Base-by-base conservation (phyloP, 2,888 invertebrate species). In the Scaptomyza tumidula region DNA sequence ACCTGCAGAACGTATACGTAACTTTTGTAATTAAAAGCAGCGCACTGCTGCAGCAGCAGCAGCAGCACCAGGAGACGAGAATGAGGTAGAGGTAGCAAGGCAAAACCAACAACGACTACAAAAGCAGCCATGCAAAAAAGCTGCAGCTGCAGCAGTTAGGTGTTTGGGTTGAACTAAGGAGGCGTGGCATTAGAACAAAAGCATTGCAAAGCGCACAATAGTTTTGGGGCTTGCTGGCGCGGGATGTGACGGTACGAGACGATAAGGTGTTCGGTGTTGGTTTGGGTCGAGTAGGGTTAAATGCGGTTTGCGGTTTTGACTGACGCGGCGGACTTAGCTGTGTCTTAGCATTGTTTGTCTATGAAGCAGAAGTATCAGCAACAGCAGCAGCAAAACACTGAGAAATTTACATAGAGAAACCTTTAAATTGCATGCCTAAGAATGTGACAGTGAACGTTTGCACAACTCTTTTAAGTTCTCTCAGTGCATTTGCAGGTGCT, bases 1-100 rank as follows among this genome's bases (percentile, higher is more conserved):
- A 88, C 88, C 83, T 83, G 88, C 88, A 83, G 86, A 74, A 77
- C 83, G 86, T 86, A 83, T 79, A 83, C 83, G 83, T 83, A 84
- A 86, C 84, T 88, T 88, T 88, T 88, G 83, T 88, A 83, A 83
- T 83, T 88, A 83, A 88, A 88, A 88, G 74, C 84, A 78, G 67
- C 87, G 78, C 87, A 88, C 24, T 80, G 88, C 80, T 65, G 70
- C 62, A 45, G 44, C 62, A 63, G 46, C 63, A 59, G 7, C 49
- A 55, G 10, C 39, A 66, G 19, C 64, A 27, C 13, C 35, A 24
- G 3, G 41, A n/a, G 52, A 37, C 54, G 48, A 14, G 33, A 24
- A 55, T 46, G 48, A 60, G 27, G 43, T 39, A 5, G 14, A 39
- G 39, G 29, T 50, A 41, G 43, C 50, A 33, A 46, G 31, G 49